These are phyloP conservation scores for Tenthredo mesomela DNA, from an alignment of 2,888 invertebrate species.

Conservation along the genomic window DNA sequence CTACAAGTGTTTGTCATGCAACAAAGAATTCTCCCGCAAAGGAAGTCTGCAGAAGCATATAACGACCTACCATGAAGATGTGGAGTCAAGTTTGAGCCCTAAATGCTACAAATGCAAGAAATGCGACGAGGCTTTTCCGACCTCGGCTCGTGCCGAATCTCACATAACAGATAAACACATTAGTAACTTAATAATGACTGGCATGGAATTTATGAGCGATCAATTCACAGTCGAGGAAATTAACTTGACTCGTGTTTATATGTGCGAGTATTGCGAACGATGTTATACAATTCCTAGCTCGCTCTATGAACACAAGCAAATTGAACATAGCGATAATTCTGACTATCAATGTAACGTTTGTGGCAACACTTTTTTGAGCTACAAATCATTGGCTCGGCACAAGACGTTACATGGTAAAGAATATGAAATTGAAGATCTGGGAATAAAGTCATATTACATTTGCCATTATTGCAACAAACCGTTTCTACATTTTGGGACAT, in stretches of 20 bases:
- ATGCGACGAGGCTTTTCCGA: slow-evolving; percentile 65
- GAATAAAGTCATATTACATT: slow-evolving; percentile 55
- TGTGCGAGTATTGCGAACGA: slow-evolving; percentile 66
- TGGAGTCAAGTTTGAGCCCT: slow-evolving; percentile 55
- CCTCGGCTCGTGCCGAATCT: slow-evolving; percentile 60
- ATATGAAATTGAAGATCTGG: slow-evolving; percentile 48
- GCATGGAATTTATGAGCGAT: slow-evolving; percentile 56
- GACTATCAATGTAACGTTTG: slow-evolving; percentile 61
- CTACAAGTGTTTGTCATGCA: slow-evolving; percentile 65
- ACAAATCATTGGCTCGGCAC: slow-evolving; percentile 55
- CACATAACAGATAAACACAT: slow-evolving; percentile 57
- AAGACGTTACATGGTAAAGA: slow-evolving; percentile 51
- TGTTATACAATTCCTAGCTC: slow-evolving; percentile 62
- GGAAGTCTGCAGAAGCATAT: slow-evolving; percentile 68
- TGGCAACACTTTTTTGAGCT: slow-evolving; percentile 55
- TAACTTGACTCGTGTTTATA: slow-evolving; percentile 61
- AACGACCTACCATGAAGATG: slow-evolving; percentile 59
- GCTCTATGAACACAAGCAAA: slow-evolving; percentile 63
- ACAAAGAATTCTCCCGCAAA: slow-evolving; percentile 66
- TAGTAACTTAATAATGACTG: slow-evolving; percentile 30
- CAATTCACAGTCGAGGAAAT: slow-evolving; percentile 61
- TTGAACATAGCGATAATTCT: slow-evolving; percentile 55
- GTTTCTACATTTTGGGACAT: slow-evolving; percentile 56
- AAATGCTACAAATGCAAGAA: slow-evolving; percentile 64
- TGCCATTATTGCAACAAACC: slow-evolving; percentile 60